These are phyloP conservation scores for Elegia similella DNA, from an alignment of 2,888 invertebrate genomes.

Conservation along the genomic window DNA sequence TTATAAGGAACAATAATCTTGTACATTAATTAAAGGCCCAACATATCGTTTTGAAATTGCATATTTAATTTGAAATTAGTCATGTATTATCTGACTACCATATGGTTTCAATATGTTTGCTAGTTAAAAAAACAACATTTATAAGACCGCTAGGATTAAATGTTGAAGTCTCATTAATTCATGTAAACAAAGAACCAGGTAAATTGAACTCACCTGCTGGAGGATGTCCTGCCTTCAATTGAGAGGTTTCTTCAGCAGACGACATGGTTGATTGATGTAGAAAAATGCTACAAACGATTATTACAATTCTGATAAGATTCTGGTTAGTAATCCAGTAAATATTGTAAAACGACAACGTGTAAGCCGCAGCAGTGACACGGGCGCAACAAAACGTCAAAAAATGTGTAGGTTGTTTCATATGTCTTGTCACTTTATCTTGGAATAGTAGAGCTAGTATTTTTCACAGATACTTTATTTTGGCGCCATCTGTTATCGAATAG, in stretches of 20 bases:
- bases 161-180: slow-evolving; percentile 13
- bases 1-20: background rate
- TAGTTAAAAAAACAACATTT: background rate
- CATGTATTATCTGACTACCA: background rate
- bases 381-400: slow-evolving; percentile 33
- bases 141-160: too few species aligned
- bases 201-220: slow-evolving; percentile 87
- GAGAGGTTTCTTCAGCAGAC: slow-evolving; percentile 81
- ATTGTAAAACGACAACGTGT: slow-evolving; percentile 57
- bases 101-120: background rate
- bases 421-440: background rate
- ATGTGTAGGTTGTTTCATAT: slow-evolving; percentile 19
- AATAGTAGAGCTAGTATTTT: background rate
- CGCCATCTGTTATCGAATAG: slow-evolving; percentile 12
- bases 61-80: background rate
- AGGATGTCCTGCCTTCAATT: slow-evolving; percentile 93
- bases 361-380: slow-evolving; percentile 38
- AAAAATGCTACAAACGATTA: slow-evolving; percentile 24
- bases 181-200: slow-evolving; percentile 42
- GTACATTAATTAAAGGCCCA: too few species aligned
- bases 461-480: background rate
- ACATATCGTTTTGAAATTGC: too few species aligned
- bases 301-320: slow-evolving; percentile 42
- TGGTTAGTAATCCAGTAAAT: slow-evolving; percentile 41
- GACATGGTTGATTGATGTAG: slow-evolving; percentile 51